Evolutionary conservation across 2,113 vertebrate genomes (phyloP).

Genomic region (Paramormyrops kingsleyae): DNA sequence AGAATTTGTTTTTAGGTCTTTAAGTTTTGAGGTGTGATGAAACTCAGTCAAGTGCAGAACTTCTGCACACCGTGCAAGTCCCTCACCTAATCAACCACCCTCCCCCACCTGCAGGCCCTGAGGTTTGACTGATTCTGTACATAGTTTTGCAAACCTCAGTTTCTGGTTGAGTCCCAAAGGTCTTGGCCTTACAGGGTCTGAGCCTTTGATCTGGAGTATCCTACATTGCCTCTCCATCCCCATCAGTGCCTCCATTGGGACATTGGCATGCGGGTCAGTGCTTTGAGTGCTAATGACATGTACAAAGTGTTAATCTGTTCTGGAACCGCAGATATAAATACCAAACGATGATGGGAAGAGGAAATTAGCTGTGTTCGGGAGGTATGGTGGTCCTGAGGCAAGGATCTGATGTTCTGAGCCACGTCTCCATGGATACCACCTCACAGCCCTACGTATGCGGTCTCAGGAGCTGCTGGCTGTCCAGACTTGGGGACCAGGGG

Average conservation of each 20-base stretch:
- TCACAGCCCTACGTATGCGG: neutral
- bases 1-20: neutral
- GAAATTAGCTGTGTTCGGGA: conserved; percentile 15
- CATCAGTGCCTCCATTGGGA: neutral
- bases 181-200: neutral
- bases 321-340: conserved; percentile 17
- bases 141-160: neutral
- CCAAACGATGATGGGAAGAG: conserved; percentile 6
- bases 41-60: neutral
- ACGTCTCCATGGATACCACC: neutral
- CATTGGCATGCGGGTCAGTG: neutral
- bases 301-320: conserved; percentile 10
- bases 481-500: neutral
- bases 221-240: neutral
- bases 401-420: neutral
- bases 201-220: conserved; percentile 1
- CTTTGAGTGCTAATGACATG: neutral
- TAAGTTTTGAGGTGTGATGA: neutral
- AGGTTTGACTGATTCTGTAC: neutral
- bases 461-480: neutral
- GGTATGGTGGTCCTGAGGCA: neutral
- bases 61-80: neutral
- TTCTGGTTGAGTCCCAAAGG: neutral
- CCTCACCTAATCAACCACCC: neutral
- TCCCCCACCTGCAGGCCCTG: neutral